A percentile compares a stretch with the other conserved stretches of the same genome.
Conservation (phyloP, 2,113 vertebrate genomes). For the Gadus chalcogrammus region DNA sequence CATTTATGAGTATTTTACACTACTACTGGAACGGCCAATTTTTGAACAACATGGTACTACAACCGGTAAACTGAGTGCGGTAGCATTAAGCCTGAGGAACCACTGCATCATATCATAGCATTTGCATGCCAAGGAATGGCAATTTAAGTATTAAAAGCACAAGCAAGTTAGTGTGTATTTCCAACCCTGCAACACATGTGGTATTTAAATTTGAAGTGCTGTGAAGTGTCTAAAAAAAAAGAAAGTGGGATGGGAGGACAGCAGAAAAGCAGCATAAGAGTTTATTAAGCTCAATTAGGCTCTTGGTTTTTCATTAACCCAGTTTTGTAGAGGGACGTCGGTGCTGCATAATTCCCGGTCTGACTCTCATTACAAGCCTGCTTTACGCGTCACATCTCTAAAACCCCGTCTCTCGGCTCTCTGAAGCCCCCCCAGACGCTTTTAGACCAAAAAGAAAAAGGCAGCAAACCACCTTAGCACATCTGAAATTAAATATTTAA, state of each 20-base stretch:
- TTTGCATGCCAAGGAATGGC: no score
- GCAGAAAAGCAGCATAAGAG: conserved; percentile 53
- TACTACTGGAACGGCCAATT: no score
- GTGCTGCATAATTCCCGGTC: conserved; percentile 64
- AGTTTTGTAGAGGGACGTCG: conserved; percentile 70
- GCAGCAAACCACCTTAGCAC: conserved; percentile 24
- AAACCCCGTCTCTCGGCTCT: conserved; percentile 59
- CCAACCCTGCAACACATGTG: no score
- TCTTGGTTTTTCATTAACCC: conserved; percentile 75
- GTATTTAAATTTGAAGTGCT: not conserved
- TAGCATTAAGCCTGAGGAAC: no score
- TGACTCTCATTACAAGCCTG: conserved; percentile 58
- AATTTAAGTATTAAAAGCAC: conserved; percentile 30
- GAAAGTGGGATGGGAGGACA: conserved; percentile 42
- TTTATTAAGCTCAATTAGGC: conserved; percentile 71
- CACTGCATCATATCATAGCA: not conserved
- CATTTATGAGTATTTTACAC: no score
- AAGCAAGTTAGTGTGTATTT: no score
- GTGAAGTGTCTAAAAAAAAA: conserved; percentile 35
- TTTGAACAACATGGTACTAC: no score
- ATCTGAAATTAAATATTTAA: conserved; percentile 57
- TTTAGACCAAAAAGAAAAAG: conserved; percentile 55
- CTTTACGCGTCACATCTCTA: conserved; percentile 14
- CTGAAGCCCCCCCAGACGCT: conserved; percentile 56
- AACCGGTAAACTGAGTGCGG: no score